Evolutionary conservation across 1,140 invertebrate species (phyloP), one percentile per base, ranked within the genome.

Genomic region (Thaumetopoea pityocampa): DNA sequence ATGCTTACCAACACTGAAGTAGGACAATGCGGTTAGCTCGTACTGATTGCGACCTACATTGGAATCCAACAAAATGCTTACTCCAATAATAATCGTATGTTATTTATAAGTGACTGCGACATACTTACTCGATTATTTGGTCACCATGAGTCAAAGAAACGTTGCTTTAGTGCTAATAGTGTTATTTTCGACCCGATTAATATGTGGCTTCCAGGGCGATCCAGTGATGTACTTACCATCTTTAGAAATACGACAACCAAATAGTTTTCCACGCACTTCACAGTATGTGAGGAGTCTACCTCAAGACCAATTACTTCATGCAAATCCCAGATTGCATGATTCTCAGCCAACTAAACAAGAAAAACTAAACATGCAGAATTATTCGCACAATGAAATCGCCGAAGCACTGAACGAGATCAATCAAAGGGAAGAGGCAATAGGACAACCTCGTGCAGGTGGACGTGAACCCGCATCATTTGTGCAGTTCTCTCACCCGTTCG

Each of bases 1-100:
- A 67, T 56, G 35, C 55, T 60, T 63, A 59, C 28, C 42, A 52
- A 54, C 38, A 43, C 29, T 37, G 26, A 29, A 44, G 38, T 60
- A 41, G 56, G 45, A 29, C 53, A 54, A 41, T 50, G 49, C 36
- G 49, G 27, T 27, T 44, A 29, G 20, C 24, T 43, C 32, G 29
- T 27, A 28, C 30, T 15, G 17, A 35, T 27, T 6, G 16, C 16
- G 30, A 57, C 35, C 33, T 18, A 52, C 33, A 34, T 50, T 43
- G 18, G 29, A 30, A 30, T 29, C 24, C 20, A 50, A 52, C 26
- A 20, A 24, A 63, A 34, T 51, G 55, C 56, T 24, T 26, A 26
- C 8, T 47, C 49, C 55, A 43, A 46, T 27, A 28, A 8, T 24
- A 22, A 10, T 37, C 15, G 28, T 30, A 35, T 8, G 26, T 45